These are phyloP conservation scores for Platichthys flesus DNA, from an alignment of 2,113 vertebrate genomes.

Conservation along the genomic window DNA sequence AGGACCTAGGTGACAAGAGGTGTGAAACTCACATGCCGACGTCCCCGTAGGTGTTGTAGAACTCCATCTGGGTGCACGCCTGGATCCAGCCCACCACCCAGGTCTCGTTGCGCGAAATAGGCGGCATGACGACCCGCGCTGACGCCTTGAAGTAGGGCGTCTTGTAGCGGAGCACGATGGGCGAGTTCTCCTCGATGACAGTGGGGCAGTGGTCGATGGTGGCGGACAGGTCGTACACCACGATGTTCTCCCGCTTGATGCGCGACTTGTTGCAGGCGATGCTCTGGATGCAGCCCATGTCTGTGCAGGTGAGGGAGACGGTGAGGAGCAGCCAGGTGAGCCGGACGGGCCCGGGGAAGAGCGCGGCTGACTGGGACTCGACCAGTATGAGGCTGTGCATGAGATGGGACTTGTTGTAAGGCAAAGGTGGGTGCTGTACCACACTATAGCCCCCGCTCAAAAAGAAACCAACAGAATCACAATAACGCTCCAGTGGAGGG, in stretches of 20 bases:
- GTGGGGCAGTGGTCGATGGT: conserved; percentile 95
- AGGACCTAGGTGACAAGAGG: conserved; percentile 24
- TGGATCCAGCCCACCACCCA: conserved; percentile 99
- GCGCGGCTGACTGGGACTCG: conserved; percentile 57
- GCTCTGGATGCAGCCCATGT: conserved; percentile 97
- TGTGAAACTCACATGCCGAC: conserved; percentile 89
- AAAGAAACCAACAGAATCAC: conserved; percentile 3
- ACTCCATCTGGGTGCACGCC: conserved; percentile 98
- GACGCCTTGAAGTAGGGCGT: conserved; percentile 98
- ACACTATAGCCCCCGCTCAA: conserved; percentile 28
- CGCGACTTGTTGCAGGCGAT: conserved; percentile 96
- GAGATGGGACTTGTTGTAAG: conserved; percentile 50
- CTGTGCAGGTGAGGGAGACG: conserved; percentile 64
- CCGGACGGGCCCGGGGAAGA: conserved; percentile 45
- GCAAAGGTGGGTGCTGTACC: conserved; percentile 64
- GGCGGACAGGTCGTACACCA: conserved; percentile 94
- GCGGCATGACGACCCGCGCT: conserved; percentile 93
- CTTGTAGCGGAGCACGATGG: conserved; percentile 96
- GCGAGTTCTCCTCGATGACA: conserved; percentile 95
- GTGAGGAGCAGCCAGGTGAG: conserved; percentile 65
- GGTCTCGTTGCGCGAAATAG: conserved; percentile 92
- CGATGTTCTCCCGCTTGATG: conserved; percentile 94
- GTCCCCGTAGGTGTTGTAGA: conserved; percentile 97
- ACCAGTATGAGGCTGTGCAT: conserved; percentile 60
- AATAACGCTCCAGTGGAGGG: conserved; percentile 22